Conservation (phyloP, 1,140 invertebrate species). For the Pseudachorutes palmiensis region DNA sequence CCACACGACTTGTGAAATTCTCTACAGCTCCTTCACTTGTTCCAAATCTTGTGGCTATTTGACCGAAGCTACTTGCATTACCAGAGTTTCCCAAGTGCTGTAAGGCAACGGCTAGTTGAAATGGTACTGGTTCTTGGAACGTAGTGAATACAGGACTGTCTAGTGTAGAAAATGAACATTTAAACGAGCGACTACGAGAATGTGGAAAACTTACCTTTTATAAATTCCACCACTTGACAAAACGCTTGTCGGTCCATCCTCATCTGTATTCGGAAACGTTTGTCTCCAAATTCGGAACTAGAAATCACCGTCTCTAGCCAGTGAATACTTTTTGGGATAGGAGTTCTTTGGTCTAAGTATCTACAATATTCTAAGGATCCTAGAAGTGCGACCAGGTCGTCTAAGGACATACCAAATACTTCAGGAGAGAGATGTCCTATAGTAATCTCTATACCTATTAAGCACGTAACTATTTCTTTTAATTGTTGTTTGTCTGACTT, state of each 20-base stretch:
- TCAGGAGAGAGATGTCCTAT: too few species aligned
- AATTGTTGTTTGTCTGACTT: neutral
- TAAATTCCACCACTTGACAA: neutral
- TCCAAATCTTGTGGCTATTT: constrained; percentile 24
- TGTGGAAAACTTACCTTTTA: constrained; percentile 8
- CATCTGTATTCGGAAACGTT: constrained; percentile 1
- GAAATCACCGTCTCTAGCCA: constrained; percentile 3
- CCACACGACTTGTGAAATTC: constrained; percentile 4
- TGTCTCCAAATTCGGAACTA: neutral
- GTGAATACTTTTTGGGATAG: constrained; percentile 12
- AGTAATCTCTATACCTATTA: neutral
- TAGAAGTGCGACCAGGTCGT: neutral
- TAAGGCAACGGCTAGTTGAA: constrained; percentile 18
- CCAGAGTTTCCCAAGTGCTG: constrained; percentile 18
- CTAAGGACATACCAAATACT: too few species aligned
- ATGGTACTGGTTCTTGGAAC: constrained; percentile 10
- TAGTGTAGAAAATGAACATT: neutral
- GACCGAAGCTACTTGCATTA: constrained; percentile 6
- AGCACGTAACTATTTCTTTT: neutral
- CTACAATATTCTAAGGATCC: neutral
- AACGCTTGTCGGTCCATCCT: constrained; percentile 5
- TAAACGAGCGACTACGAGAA: neutral
- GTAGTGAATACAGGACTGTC: neutral
- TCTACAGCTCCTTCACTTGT: constrained; percentile 12
- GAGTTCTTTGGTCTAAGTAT: neutral